Base-by-base conservation (phyloP, 2,797 vertebrate species). In the Staurois parvus region DNA sequence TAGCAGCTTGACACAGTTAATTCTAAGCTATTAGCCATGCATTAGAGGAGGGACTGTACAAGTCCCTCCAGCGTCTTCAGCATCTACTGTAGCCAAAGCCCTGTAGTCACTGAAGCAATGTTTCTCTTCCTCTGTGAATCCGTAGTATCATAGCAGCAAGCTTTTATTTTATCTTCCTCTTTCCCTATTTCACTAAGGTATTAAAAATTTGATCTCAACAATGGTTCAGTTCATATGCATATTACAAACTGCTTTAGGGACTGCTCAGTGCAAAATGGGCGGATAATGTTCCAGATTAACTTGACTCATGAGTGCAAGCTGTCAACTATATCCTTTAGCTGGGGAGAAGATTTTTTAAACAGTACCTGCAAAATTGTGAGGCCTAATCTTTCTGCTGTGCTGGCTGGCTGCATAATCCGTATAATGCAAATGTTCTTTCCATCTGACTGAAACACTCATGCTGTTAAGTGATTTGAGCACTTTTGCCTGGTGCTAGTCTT, bases 201-300 rank as follows among this genome's bases (percentile, higher is more conserved):
- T 92, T 93, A 92, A 84, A 87, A 92, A 93, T 93, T 91, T 93
- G 91, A 93, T 95, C 93, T 93, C 88, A 89, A 91, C 91, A 93
- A 91, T 92, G 89, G 91, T 92, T 94, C 89, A 84, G 89, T 92
- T 94, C 89, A 92, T 94, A 91, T 92, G 91, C 91, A 92, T 91
- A 92, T 89, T 91, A 90, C 88, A 92, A 92, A 93, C 86, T 90
- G 90, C 91, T 91, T 90, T 92, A 88, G 90, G 90, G 90, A 89
- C 84, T 83, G 77, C 88, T 93, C 89, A 87, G 66, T 85, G 79
- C 84, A 93, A 91, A 92, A 91, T 87, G 89, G 85, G 85, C 34
- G 88, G 91, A 91, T 92, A 90, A 91, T 89, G 88, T 91, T 93
- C 90, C 89, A 91, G 91, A 93, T 91, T 92, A 94, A 92, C 90